Conservation (phyloP, 2,888 invertebrate species). For the Acrobasis consociella region DNA sequence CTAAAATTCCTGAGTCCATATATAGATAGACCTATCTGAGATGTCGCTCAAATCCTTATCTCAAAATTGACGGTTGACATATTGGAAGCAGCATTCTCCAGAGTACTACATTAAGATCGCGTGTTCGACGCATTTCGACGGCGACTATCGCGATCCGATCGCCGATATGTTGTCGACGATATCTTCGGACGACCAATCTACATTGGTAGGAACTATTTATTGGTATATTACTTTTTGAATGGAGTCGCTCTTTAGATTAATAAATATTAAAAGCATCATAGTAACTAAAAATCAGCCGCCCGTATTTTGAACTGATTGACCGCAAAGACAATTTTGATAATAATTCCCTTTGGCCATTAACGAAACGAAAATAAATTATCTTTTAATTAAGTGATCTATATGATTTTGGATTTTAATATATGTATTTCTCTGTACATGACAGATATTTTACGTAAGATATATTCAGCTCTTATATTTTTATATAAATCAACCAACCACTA, state of each 20-base stretch:
- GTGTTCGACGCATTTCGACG: slow-evolving; percentile 47
- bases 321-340: no score
- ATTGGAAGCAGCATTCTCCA: slow-evolving; percentile 50
- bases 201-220: slow-evolving; percentile 30
- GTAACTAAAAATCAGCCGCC: neutral
- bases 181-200: slow-evolving; percentile 43
- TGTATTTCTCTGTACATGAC: no score
- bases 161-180: slow-evolving; percentile 56
- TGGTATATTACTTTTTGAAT: slow-evolving; percentile 35
- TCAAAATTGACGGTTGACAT: slow-evolving; percentile 61
- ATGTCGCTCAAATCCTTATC: slow-evolving; percentile 46
- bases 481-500: no score
- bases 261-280: slow-evolving; percentile 12
- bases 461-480: no score
- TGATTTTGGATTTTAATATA: no score
- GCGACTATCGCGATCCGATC: slow-evolving; percentile 63
- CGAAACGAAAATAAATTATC: no score
- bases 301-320: no score
- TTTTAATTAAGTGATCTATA: no score
- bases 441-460: no score
- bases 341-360: no score
- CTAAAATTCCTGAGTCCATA: slow-evolving; percentile 31
- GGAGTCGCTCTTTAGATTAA: slow-evolving; percentile 29
- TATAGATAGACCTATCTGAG: slow-evolving; percentile 20
- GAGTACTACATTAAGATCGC: slow-evolving; percentile 59